Base-by-base conservation (phyloP, 2,113 vertebrate species). In the Pionites leucogaster region DNA sequence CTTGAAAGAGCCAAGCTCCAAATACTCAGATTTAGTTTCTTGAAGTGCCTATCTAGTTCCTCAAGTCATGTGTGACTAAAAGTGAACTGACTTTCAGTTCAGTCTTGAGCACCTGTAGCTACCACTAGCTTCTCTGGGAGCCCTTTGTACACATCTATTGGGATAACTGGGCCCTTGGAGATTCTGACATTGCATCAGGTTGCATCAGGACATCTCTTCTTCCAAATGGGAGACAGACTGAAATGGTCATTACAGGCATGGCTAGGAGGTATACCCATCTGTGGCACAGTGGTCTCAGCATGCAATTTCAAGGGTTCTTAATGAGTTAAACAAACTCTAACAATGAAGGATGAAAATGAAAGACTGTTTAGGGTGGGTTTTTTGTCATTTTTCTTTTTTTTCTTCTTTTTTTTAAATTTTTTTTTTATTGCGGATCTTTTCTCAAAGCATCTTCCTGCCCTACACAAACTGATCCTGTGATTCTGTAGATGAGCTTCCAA, bases 401-500 rank as follows among this genome's bases (percentile, higher is more conserved):
- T 12, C 11, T 75, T 55, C 27, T 13, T 39, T 35, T n/a, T 33
- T 60, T 55, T 67, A 28, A 25, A 6, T 24, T 92, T 92, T 71
- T 96, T 93, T 74, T 92, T 71, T 72, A 60, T 39, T 93, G 37
- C 18, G 52, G 18, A 16, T 93, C 49, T 92, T 88, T 84, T 71
- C 59, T 96, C 67, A 91, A 39, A 83, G 37, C 25, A 49, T 84
- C 57, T 72, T 96, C 68, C 49, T 88, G 33, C 67, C 82, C 84
- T 94, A 63, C 28, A 31, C 68, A 84, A 93, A 90, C 16, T 28
- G 18, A 27, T 79, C 8, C 52, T 82, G 60, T 82, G 18, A 27
- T 79, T 6, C 60, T 82, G 53, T 82, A 86, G 93, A 96, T 92
- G 19, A 64, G 24, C 39, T 95, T 95, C 91, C 86, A 74, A 82